Evolutionary conservation across 2,888 invertebrate species (phyloP).

Genomic region (Allygus modestus): DNA sequence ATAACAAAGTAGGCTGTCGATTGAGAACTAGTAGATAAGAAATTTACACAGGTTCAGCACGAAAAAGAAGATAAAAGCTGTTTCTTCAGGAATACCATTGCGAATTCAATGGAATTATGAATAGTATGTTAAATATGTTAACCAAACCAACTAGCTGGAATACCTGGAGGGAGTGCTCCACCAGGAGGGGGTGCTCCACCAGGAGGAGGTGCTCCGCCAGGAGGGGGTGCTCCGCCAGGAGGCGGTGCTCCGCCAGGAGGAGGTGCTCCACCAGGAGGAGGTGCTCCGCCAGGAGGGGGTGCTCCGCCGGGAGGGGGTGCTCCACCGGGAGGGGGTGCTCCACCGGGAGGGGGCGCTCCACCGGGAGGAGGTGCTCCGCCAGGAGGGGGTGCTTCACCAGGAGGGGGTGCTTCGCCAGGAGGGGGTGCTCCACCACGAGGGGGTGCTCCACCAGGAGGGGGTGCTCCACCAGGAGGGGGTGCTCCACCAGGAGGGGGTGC

Average conservation of each 20-base stretch:
- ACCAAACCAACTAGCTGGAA: slow-evolving; percentile 30
- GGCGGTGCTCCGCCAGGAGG: slow-evolving; percentile 38
- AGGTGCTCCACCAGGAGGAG: slow-evolving; percentile 27
- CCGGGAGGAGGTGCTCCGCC: slow-evolving; percentile 21
- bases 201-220: slow-evolving; percentile 37
- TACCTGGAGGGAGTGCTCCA: slow-evolving; percentile 27
- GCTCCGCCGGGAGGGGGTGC: slow-evolving; percentile 34
- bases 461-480: no score
- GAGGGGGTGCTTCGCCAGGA: background rate
- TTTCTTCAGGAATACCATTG: no score
- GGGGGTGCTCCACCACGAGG: slow-evolving; percentile 13
- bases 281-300: slow-evolving; percentile 12
- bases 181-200: slow-evolving; percentile 18
- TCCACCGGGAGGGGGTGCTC: slow-evolving; percentile 24
- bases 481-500: slow-evolving; percentile 15
- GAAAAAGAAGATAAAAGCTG: no score
- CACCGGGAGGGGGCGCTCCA: slow-evolving; percentile 32
- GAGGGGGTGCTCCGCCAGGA: slow-evolving; percentile 33
- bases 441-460: no score
- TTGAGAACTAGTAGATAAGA: no score
- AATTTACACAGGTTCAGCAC: no score
- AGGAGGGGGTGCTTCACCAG: slow-evolving; percentile 40
- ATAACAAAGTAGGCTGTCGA: no score
- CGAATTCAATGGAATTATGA: no score
- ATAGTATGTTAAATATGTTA: background rate